A percentile compares a stretch with the other conserved stretches of the same genome.
phyloP scores from a whole-genome alignment of 2,113 vertebrate species.

The Pedetes capensis region DNA sequence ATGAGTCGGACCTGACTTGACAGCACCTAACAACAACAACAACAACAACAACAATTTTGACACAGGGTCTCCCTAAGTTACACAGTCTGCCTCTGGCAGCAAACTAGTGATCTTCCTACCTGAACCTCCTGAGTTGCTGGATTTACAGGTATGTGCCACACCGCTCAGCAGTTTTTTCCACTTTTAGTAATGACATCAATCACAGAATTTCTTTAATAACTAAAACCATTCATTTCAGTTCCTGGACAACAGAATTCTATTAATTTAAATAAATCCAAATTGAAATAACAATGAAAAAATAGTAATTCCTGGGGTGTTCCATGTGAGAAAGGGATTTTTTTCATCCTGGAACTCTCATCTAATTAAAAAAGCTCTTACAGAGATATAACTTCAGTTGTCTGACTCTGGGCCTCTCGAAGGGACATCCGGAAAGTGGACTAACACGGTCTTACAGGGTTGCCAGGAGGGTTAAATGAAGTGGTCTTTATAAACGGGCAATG shows the following conservation, averaged over 20 bases:
- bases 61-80: too few relatives aligned
- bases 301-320: background rate
- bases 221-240: background rate
- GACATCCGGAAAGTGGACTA: background rate
- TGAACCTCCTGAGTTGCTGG: too few relatives aligned
- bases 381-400: background rate
- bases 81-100: too few relatives aligned
- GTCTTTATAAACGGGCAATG: background rate
- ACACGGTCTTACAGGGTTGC: background rate
- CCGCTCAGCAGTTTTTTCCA: too few relatives aligned
- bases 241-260: background rate
- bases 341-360: background rate
- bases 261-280: background rate
- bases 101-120: too few relatives aligned
- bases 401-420: background rate
- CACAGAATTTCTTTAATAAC: constrained; percentile 29
- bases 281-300: constrained; percentile 27
- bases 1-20: too few relatives aligned
- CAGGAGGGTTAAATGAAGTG: background rate
- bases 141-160: too few relatives aligned
- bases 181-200: background rate
- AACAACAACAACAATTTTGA: too few relatives aligned
- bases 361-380: background rate
- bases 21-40: too few relatives aligned
- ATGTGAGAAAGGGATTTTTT: background rate